A percentile compares a stretch with the other conserved stretches of the same genome.
Conservation (phyloP, 1,140 invertebrate genomes). For the Melitaea cinxia region DNA sequence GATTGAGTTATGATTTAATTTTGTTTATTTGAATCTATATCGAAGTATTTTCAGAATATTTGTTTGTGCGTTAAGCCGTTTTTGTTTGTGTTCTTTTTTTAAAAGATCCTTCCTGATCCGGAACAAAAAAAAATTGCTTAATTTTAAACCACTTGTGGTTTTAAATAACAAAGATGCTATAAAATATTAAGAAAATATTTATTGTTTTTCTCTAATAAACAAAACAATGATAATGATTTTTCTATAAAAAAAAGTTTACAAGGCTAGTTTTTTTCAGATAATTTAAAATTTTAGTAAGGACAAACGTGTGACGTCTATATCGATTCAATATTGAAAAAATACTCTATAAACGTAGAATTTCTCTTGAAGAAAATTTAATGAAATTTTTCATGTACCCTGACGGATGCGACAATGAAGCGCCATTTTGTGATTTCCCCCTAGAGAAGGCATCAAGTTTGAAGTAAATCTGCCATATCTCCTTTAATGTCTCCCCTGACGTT, state of each 20-base stretch:
- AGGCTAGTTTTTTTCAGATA: no score
- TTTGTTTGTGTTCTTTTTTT: neutral
- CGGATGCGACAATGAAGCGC: conserved; percentile 56
- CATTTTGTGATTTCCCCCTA: conserved; percentile 67
- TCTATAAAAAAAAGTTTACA: no score
- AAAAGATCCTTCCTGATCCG: no score
- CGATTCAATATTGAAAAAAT: neutral
- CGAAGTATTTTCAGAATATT: neutral
- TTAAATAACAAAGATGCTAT: no score
- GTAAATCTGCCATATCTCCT: conserved; percentile 71
- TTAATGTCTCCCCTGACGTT: conserved; percentile 67
- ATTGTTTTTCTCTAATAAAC: no score
- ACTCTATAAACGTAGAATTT: neutral
- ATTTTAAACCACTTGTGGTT: no score
- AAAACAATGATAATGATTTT: no score
- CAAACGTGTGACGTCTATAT: neutral
- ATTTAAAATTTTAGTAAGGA: neutral
- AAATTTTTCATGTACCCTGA: conserved; percentile 46
- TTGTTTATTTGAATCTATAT: neutral
- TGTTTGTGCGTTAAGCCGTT: neutral
- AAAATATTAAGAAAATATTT: no score
- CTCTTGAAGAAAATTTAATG: conserved; percentile 22
- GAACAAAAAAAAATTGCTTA: no score
- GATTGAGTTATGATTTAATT: conserved; percentile 5
- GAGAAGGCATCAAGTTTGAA: conserved; percentile 69